Evolutionary conservation across 2,888 invertebrate genomes (phyloP).

Genomic region (Bombyx huttoni): DNA sequence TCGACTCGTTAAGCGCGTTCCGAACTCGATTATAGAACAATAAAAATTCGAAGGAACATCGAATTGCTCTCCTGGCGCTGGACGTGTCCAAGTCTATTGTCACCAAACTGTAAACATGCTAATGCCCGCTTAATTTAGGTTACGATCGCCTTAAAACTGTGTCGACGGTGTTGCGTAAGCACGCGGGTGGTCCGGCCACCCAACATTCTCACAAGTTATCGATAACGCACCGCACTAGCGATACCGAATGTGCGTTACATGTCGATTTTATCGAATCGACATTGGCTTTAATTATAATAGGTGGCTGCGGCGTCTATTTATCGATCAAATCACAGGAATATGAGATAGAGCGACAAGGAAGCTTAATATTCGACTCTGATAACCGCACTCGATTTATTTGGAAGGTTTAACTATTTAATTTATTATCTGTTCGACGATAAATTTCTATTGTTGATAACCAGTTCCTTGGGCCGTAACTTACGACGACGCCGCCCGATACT

Average conservation of each 20-base stretch:
- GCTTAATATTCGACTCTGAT: slow-evolving; percentile 32
- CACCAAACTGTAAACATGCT: slow-evolving; percentile 31
- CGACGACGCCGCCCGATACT: slow-evolving; percentile 2
- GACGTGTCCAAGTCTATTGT: slow-evolving; percentile 29
- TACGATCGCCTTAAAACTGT: slow-evolving; percentile 14
- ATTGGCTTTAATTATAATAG: slow-evolving; percentile 47
- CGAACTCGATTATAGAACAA: slow-evolving; percentile 1
- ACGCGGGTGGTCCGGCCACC: slow-evolving; percentile 45
- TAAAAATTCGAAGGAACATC: slow-evolving; percentile 3
- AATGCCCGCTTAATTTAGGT: slow-evolving; percentile 44
- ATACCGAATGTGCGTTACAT: slow-evolving; percentile 36
- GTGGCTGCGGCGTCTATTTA: slow-evolving; percentile 31
- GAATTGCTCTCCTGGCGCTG: slow-evolving; percentile 9
- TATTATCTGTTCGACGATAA: slow-evolving; percentile 22
- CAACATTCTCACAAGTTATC: slow-evolving; percentile 27
- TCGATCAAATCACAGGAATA: slow-evolving; percentile 32
- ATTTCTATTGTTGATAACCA: slow-evolving; percentile 17
- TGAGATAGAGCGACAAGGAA: slow-evolving; percentile 36
- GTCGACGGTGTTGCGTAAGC: slow-evolving; percentile 18
- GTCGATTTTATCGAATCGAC: slow-evolving; percentile 42
- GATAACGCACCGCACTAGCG: slow-evolving; percentile 43
- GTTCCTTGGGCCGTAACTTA: slow-evolving; percentile 13
- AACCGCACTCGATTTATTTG: slow-evolving; percentile 29
- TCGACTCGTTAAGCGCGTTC: not conserved
- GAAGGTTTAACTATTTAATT: slow-evolving; percentile 22